phyloP scores from a whole-genome alignment of 2,797 vertebrate genomes.

The Nasua narica region DNA sequence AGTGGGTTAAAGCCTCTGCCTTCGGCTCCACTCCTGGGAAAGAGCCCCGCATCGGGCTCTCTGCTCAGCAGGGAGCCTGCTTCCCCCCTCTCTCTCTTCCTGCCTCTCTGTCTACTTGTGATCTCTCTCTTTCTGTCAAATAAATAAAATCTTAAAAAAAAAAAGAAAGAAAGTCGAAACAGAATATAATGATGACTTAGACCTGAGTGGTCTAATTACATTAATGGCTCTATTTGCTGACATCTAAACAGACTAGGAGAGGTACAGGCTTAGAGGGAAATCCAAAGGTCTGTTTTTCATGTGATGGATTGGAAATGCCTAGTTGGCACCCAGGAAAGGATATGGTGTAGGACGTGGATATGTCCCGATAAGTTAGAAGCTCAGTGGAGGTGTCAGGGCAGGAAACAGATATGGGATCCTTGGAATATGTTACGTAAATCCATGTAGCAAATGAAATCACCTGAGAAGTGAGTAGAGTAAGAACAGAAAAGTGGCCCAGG shows the following conservation, averaged over 20 bases:
- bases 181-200: neutral
- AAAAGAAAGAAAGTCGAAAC: neutral
- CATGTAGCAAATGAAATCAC: neutral
- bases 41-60: too few relatives aligned
- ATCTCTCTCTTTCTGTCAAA: too few relatives aligned
- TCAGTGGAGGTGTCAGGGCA: neutral
- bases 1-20: too few relatives aligned
- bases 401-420: neutral
- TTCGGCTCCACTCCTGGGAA: too few relatives aligned
- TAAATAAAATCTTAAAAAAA: too few relatives aligned
- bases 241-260: neutral
- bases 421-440: neutral
- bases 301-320: neutral
- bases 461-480: neutral
- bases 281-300: neutral
- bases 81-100: too few relatives aligned
- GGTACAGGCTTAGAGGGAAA: neutral
- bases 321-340: neutral
- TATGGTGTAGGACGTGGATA: neutral
- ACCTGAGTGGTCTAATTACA: neutral
- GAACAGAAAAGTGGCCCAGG: neutral
- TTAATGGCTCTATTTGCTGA: neutral
- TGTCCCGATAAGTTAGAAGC: neutral
- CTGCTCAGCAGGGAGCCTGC: too few relatives aligned
- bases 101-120: too few relatives aligned